phyloP scores from a whole-genome alignment of 1,140 invertebrate genomes.

The Aphis gossypii region DNA sequence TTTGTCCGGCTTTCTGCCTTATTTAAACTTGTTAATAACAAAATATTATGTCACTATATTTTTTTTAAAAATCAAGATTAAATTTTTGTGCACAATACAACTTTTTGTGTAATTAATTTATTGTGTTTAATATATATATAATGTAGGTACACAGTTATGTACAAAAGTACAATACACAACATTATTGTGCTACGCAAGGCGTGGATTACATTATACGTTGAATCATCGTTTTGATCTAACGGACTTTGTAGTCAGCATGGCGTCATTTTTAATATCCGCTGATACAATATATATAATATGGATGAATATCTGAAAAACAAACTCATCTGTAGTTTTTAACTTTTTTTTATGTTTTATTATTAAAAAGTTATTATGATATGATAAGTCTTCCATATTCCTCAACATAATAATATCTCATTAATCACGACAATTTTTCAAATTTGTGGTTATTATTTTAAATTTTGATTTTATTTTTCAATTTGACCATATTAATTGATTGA shows the following conservation, averaged over 20 bases:
- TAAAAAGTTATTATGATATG: neutral
- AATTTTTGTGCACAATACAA: neutral
- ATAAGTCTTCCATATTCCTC: neutral
- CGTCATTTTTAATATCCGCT: neutral
- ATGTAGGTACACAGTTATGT: neutral
- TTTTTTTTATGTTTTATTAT: neutral
- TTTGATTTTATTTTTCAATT: neutral
- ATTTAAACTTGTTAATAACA: neutral
- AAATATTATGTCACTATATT: neutral
- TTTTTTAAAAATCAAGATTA: neutral
- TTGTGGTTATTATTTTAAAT: neutral
- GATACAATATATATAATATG: neutral
- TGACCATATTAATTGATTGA: neutral
- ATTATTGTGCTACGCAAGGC: neutral
- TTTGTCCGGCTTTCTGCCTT: neutral
- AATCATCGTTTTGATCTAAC: neutral
- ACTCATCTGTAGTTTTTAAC: neutral
- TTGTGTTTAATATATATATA: neutral
- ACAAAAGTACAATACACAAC: neutral
- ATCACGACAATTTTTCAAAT: neutral
- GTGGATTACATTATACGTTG: neutral
- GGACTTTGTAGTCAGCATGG: neutral
- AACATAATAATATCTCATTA: neutral
- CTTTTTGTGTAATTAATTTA: neutral
- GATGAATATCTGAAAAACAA: neutral